Evolutionary conservation across 2,888 invertebrate species (phyloP), one percentile per base, ranked within the genome.

Genomic region (Epinotia bilunana): DNA sequence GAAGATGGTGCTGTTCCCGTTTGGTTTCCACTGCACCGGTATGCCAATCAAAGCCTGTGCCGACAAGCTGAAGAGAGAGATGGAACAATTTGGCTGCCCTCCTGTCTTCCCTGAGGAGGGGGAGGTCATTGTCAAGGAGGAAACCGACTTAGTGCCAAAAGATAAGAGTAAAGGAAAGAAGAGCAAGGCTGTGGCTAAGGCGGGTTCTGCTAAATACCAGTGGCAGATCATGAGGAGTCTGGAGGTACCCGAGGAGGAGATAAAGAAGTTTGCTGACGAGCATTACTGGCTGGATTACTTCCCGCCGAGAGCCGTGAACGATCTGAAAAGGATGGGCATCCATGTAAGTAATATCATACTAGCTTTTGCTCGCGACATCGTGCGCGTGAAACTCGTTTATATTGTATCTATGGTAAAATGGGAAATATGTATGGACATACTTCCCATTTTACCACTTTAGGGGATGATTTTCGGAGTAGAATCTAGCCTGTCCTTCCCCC

Each of bases 31-130:
- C 90, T 99, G 99, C 87, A 99, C 99, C 28, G 99, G 99, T 63
- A 99, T 99, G 99, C 99, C 99, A 0, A 99, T 99, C 77, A 99
- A 99, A 92, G 99, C 99, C 0, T 99, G 99, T 94, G 98, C 99
- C 16, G 99, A 99, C 90, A 99, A 99, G 89, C 90, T 99, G 61
- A 98, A 98, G 85, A 95, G 98, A 76, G 99, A 99, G 94, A 97
- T 99, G 92, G 97, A 97, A 86, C 91, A 96, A 11, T 99, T 95
- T 94, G 99, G 99, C 0, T 98, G 95, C 89, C 99, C 99, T 23
- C 99, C 99, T 2, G 87, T 95, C 28, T 99, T 99, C 90, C 99
- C 99, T 1, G 94, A 95, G 49, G 95, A 95, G 61, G 95, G 95
- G 58, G 88, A 88, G 28, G 88, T 88, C 12, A 87, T 91, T 28